Evolutionary conservation across 2,113 vertebrate genomes (phyloP).

Genomic region (Harpagus bidentatus): DNA sequence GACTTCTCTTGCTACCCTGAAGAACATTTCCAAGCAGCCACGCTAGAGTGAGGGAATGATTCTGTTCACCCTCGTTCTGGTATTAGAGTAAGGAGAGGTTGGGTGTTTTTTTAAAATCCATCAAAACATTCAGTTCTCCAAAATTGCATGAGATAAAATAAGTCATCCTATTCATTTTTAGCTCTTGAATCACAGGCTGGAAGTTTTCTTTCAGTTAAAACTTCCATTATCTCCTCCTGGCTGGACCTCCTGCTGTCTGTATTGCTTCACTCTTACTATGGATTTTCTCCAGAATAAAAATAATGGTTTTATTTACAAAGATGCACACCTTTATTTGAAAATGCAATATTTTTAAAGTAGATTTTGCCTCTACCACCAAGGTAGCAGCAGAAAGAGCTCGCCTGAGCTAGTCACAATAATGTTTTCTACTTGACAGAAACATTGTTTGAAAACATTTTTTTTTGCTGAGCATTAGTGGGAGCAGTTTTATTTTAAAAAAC

Average conservation of each 20-base stretch:
- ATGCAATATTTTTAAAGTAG: neutral
- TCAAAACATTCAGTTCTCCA: neutral
- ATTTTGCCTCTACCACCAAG: neutral
- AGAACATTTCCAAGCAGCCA: neutral
- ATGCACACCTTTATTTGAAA: neutral
- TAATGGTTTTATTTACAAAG: neutral
- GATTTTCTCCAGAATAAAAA: neutral
- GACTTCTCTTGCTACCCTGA: neutral
- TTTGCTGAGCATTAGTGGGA: neutral
- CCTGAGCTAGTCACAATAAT: neutral
- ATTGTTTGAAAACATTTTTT: neutral
- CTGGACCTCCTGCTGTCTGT: neutral
- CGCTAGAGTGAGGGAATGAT: neutral
- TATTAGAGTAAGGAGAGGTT: neutral
- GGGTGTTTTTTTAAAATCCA: neutral
- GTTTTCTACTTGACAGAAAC: neutral
- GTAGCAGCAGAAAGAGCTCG: neutral
- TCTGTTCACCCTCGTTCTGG: neutral
- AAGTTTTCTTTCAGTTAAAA: slow-evolving; percentile 8
- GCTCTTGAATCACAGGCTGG: neutral
- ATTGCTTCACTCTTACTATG: neutral
- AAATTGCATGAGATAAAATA: neutral
- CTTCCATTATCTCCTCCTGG: neutral
- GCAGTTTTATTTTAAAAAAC: neutral
- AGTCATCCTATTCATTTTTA: slow-evolving; percentile 1